Conservation (phyloP, 1,140 invertebrate genomes). For the Caenorhabditis brenneri region DNA sequence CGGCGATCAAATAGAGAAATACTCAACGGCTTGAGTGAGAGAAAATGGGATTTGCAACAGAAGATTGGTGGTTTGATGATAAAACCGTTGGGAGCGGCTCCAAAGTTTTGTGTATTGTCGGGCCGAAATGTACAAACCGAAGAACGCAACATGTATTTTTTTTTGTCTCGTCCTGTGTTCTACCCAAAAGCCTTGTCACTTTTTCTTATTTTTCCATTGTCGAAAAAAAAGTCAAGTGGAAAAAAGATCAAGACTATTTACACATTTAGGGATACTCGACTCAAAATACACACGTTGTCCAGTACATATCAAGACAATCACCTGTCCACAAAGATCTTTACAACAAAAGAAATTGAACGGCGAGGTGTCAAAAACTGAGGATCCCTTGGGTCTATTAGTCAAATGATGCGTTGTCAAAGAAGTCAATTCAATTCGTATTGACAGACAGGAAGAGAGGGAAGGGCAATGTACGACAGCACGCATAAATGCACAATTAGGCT, state of each 20-base stretch:
- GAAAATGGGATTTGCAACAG: slow-evolving; percentile 30
- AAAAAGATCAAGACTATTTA: not conserved
- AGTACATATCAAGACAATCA: too few species aligned
- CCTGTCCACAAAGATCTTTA: not conserved
- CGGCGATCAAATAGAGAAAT: slow-evolving; percentile 30
- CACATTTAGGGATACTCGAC: too few species aligned
- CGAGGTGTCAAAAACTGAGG: not conserved
- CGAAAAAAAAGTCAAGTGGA: not conserved
- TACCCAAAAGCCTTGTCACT: too few species aligned
- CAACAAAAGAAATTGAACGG: too few species aligned
- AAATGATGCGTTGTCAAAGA: slow-evolving; percentile 33
- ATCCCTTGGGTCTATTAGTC: not conserved
- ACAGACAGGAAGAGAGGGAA: not conserved
- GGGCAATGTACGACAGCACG: not conserved
- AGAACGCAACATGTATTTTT: not conserved
- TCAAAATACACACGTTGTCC: too few species aligned
- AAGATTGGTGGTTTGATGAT: slow-evolving; percentile 26
- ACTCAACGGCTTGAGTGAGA: slow-evolving; percentile 29
- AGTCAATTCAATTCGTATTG: slow-evolving; percentile 38
- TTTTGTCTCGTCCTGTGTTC: not conserved
- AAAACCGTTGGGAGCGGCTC: not conserved
- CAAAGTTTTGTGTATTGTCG: not conserved
- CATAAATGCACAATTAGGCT: slow-evolving; percentile 42
- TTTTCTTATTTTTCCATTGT: too few species aligned
- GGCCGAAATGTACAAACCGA: not conserved